Evolutionary conservation across 2,888 invertebrate species (phyloP).

Genomic region (Lycaena phlaeas): DNA sequence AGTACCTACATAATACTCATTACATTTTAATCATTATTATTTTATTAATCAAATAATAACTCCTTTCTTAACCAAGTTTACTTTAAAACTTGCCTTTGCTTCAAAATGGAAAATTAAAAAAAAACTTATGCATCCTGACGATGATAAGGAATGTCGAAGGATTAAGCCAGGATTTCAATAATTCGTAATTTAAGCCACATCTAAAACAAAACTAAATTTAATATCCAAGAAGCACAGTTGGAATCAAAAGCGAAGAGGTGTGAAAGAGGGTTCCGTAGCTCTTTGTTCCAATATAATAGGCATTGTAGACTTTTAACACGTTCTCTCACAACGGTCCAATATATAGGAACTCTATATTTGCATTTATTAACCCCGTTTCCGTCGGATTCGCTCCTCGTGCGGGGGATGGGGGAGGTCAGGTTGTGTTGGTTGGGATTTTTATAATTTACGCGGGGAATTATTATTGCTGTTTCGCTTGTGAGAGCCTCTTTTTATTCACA

Average conservation of each 20-base stretch:
- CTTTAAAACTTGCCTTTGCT: no score
- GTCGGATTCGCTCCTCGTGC: slow-evolving; percentile 8
- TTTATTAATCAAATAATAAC: no score
- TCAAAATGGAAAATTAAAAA: no score
- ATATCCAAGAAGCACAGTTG: slow-evolving; percentile 26
- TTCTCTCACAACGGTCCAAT: slow-evolving; percentile 20
- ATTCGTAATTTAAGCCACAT: slow-evolving; percentile 7
- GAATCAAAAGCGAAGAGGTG: slow-evolving; percentile 40
- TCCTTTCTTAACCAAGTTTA: no score
- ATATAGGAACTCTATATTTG: slow-evolving; percentile 17
- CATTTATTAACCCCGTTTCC: slow-evolving; percentile 16
- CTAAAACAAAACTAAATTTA: slow-evolving; percentile 8
- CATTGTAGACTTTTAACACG: slow-evolving; percentile 42
- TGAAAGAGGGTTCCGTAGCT: slow-evolving; percentile 36
- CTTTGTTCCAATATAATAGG: slow-evolving; percentile 42
- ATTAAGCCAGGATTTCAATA: no score
- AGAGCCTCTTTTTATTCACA: slow-evolving; percentile 22
- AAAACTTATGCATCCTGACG: no score
- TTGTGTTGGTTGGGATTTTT: slow-evolving; percentile 19
- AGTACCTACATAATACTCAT: no score
- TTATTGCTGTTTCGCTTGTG: slow-evolving; percentile 15
- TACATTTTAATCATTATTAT: no score
- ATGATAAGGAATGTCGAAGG: no score
- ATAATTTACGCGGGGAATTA: slow-evolving; percentile 22
- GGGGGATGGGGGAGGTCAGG: slow-evolving; percentile 16